These are phyloP conservation scores for Rhabdomys dilectus DNA, from an alignment of 2,113 vertebrate genomes.

Conservation along the genomic window DNA sequence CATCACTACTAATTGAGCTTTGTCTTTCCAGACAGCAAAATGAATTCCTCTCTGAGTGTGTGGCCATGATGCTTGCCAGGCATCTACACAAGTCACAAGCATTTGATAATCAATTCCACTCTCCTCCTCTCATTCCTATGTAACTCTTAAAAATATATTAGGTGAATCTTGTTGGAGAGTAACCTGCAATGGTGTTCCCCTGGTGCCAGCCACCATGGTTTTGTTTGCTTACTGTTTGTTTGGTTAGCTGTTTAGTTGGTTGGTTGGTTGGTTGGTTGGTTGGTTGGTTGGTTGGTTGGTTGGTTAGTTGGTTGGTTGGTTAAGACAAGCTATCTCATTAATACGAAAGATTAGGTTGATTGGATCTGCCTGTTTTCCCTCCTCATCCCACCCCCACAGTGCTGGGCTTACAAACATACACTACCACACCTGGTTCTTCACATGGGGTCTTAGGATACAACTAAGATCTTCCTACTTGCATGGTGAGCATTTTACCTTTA, in stretches of 20 bases:
- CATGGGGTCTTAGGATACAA: neutral
- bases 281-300: no score
- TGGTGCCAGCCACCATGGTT: neutral
- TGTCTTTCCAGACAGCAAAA: slow-evolving; percentile 42
- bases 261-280: neutral
- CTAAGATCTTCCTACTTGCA: neutral
- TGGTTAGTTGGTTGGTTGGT: neutral
- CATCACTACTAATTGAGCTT: neutral
- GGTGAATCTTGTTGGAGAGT: neutral
- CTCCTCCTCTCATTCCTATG: neutral
- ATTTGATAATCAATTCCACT: neutral
- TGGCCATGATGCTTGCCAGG: neutral
- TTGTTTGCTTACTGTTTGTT: neutral
- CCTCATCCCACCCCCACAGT: neutral
- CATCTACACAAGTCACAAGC: neutral
- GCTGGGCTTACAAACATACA: neutral
- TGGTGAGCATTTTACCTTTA: neutral
- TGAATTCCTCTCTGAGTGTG: neutral
- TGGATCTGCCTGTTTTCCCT: neutral
- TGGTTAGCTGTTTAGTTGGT: neutral
- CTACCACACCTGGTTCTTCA: neutral
- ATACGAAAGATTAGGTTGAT: neutral
- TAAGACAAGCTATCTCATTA: neutral
- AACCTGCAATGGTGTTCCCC: neutral
- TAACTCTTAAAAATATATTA: slow-evolving; percentile 2